Evolutionary conservation across 2,113 vertebrate species (phyloP).

Genomic region (Ondatra zibethicus): DNA sequence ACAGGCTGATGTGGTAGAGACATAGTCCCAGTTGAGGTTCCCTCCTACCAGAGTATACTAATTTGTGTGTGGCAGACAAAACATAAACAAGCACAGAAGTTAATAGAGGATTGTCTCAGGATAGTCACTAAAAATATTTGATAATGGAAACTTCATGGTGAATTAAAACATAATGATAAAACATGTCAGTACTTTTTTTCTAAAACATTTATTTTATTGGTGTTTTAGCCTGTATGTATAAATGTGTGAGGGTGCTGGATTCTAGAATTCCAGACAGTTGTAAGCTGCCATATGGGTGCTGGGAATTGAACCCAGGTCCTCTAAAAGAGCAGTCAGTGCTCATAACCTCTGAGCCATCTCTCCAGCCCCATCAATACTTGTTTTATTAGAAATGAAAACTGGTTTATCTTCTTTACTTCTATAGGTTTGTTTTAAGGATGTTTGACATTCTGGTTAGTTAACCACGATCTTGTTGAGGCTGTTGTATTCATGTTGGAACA

Average conservation of each 20-base stretch:
- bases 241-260: no score
- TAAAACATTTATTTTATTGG: no score
- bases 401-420: not conserved
- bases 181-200: conserved; percentile 15
- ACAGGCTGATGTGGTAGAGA: not conserved
- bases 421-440: not conserved
- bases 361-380: not conserved
- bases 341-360: no score
- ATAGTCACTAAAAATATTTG: conserved; percentile 28
- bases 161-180: conserved; percentile 47
- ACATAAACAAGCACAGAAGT: not conserved
- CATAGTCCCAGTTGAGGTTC: not conserved
- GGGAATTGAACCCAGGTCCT: no score
- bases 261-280: no score
- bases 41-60: not conserved
- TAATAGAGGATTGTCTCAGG: conserved; percentile 40
- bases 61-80: not conserved
- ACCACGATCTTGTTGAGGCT: not conserved
- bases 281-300: no score
- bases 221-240: no score
- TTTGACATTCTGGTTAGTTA: not conserved
- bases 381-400: conserved; percentile 39
- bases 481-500: not conserved
- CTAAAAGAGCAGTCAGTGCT: no score
- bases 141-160: conserved; percentile 48